These are phyloP conservation scores for Calyptomena viridis DNA, from an alignment of 2,113 vertebrate genomes.

Conservation along the genomic window DNA sequence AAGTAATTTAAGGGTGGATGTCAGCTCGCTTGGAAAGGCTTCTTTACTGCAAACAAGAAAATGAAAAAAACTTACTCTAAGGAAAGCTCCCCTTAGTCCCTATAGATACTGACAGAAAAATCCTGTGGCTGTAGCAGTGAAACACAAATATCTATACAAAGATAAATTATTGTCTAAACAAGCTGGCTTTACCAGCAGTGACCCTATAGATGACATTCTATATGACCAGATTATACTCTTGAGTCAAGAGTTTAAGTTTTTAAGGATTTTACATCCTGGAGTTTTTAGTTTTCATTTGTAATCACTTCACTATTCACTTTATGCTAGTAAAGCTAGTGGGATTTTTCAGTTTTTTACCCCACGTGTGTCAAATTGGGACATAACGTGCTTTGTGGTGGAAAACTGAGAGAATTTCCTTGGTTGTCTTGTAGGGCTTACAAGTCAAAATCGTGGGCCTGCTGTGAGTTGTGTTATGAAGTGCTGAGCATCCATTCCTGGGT, in stretches of 20 bases:
- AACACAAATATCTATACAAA: not conserved
- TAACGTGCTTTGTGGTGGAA: not conserved
- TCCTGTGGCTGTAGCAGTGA: not conserved
- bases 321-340: not conserved
- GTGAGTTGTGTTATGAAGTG: not conserved
- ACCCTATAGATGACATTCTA: not conserved
- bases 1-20: conserved; percentile 75
- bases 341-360: not conserved
- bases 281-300: not conserved
- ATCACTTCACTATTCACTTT: not conserved
- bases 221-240: not conserved
- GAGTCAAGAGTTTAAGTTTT: not conserved
- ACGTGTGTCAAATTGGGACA: fast-evolving
- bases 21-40: conserved; percentile 63
- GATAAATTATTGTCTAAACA: not conserved
- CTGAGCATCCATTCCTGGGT: not conserved
- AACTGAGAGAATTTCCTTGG: not conserved
- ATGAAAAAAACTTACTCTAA: not conserved
- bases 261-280: not conserved
- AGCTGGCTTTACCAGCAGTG: not conserved
- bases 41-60: conserved; percentile 57
- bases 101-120: not conserved
- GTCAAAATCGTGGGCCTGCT: not conserved
- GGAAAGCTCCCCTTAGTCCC: not conserved
- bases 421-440: not conserved